phyloP scores from a whole-genome alignment of 2,888 invertebrate genomes.

The Griposia aprilina region DNA sequence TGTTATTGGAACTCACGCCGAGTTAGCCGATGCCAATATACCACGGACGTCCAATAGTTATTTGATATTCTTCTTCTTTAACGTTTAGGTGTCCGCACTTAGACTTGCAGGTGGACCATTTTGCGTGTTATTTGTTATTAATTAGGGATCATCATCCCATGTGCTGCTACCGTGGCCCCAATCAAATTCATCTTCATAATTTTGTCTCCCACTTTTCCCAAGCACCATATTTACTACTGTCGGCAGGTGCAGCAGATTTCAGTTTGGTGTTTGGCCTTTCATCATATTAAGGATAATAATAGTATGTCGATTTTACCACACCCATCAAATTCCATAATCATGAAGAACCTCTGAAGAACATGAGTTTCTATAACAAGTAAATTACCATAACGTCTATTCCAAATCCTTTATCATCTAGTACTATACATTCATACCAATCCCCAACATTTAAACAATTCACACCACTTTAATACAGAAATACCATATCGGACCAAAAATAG shows the following conservation, averaged over 20 bases:
- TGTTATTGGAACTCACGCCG: not conserved
- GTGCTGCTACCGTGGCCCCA: constrained; percentile 73
- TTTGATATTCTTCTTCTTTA: not conserved
- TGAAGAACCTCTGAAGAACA: not conserved
- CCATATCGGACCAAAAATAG: constrained; percentile 52
- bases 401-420: not conserved
- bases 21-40: not conserved
- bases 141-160: constrained; percentile 65
- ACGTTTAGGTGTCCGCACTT: too few relatives aligned
- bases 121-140: not conserved
- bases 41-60: not conserved
- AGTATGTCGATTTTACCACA: not conserved
- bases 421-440: not conserved
- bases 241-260: not conserved
- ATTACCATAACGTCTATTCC: not conserved
- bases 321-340: not conserved
- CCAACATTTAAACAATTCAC: constrained; percentile 19
- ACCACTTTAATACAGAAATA: constrained; percentile 32
- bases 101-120: too few relatives aligned
- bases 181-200: constrained; percentile 56
- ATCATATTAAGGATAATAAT: not conserved
- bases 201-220: constrained; percentile 8
- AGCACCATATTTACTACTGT: not conserved
- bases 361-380: not conserved
- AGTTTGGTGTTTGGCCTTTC: not conserved